phyloP scores from a whole-genome alignment of 2,113 vertebrate species.

The Glareola pratincola region DNA sequence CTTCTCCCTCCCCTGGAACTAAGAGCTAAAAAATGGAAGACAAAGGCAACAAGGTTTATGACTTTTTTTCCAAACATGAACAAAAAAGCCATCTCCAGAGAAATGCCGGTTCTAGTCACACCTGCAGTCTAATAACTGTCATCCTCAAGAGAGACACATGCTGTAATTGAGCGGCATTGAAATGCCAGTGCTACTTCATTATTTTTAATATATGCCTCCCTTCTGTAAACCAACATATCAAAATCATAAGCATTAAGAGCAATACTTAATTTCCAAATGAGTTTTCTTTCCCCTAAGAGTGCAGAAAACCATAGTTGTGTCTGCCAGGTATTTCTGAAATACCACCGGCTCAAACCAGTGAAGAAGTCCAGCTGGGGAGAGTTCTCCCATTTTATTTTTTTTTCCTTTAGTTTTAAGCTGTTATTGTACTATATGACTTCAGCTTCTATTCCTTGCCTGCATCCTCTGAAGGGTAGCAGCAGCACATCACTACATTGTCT shows the following conservation, averaged over 20 bases:
- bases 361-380: neutral
- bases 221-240: constrained; percentile 41
- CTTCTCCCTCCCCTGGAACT: neutral
- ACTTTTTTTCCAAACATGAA: neutral
- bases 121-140: neutral
- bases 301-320: neutral
- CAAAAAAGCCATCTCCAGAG: neutral
- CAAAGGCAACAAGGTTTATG: neutral
- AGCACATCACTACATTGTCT: neutral
- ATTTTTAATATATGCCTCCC: constrained; percentile 40
- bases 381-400: neutral
- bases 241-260: constrained; percentile 20
- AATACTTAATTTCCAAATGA: constrained; percentile 21
- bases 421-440: neutral
- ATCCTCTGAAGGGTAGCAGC: neutral
- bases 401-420: neutral
- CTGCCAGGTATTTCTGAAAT: neutral
- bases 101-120: neutral
- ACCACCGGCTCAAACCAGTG: neutral
- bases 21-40: neutral
- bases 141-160: neutral
- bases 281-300: neutral
- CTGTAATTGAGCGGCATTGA: constrained; percentile 19
- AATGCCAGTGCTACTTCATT: constrained; percentile 48
- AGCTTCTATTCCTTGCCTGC: neutral